phyloP scores from a whole-genome alignment of 2,888 invertebrate genomes.

The Leucoptera coffeella region DNA sequence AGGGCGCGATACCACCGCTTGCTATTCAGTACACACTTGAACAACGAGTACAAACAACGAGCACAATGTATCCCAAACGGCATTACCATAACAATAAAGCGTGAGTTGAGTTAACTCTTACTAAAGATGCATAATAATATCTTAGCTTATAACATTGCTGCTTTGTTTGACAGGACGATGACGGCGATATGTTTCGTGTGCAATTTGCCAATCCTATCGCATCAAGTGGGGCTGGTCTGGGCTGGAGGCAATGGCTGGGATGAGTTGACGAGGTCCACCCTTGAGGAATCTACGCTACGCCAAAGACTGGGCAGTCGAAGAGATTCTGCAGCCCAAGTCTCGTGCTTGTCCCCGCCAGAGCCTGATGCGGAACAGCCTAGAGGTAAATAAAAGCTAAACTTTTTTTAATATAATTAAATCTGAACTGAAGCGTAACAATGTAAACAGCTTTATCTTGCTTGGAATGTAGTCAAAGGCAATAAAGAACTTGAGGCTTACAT shows the following conservation, averaged over 20 bases:
- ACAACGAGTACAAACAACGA: not conserved
- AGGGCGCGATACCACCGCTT: slow-evolving; percentile 22
- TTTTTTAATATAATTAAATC: slow-evolving; percentile 1
- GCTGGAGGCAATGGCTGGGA: slow-evolving; percentile 93
- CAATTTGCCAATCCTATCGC: slow-evolving; percentile 90
- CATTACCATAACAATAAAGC: slow-evolving; percentile 40
- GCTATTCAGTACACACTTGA: not conserved
- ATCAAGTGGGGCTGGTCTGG: slow-evolving; percentile 92
- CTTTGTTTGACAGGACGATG: slow-evolving; percentile 69
- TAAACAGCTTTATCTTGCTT: not conserved
- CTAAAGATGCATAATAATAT: not conserved
- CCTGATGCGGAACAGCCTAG: slow-evolving; percentile 57
- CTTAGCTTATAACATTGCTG: not conserved
- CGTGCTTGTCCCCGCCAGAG: slow-evolving; percentile 77
- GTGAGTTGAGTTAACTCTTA: slow-evolving; percentile 15
- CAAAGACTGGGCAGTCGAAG: slow-evolving; percentile 80
- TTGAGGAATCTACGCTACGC: slow-evolving; percentile 77
- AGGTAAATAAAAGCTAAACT: slow-evolving; percentile 17
- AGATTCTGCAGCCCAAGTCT: slow-evolving; percentile 88
- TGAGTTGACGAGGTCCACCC: slow-evolving; percentile 79
- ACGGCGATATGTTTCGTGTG: slow-evolving; percentile 93
- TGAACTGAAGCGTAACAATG: not conserved
- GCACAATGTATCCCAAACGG: slow-evolving; percentile 23
- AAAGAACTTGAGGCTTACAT: no score
- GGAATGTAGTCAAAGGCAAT: no score